phyloP scores from a whole-genome alignment of 2,797 vertebrate species.

The Cossypha dichroa region DNA sequence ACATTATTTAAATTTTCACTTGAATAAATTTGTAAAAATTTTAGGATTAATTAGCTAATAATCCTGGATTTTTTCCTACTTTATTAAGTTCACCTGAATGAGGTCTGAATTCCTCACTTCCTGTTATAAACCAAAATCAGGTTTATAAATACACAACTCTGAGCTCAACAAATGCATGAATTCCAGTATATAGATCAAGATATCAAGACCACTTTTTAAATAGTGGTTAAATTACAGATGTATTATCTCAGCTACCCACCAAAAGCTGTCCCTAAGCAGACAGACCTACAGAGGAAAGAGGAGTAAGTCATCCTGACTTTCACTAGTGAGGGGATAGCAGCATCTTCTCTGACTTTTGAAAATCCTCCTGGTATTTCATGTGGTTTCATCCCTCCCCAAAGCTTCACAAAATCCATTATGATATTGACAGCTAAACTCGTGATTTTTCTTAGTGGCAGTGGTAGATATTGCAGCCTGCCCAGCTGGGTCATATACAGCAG shows the following conservation, averaged over 20 bases:
- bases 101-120: background rate
- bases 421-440: background rate
- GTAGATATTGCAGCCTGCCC: background rate
- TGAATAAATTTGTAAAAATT: background rate
- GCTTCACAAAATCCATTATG: background rate
- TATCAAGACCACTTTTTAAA: background rate
- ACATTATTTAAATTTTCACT: conserved; percentile 30
- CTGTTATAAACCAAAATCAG: background rate
- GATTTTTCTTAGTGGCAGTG: background rate
- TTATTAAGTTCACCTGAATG: background rate
- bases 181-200: background rate
- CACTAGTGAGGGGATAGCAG: background rate
- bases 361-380: background rate
- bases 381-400: background rate
- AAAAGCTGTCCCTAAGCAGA: background rate
- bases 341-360: background rate
- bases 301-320: background rate
- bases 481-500: background rate
- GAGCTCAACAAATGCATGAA: background rate
- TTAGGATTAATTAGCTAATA: background rate
- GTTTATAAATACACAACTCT: background rate
- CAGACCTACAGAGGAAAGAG: background rate
- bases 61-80: background rate
- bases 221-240: background rate
- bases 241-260: background rate